Evolutionary conservation across 1,140 invertebrate species (phyloP), one percentile per base, ranked within the genome.

Genomic region (Eurosta solidaginis): DNA sequence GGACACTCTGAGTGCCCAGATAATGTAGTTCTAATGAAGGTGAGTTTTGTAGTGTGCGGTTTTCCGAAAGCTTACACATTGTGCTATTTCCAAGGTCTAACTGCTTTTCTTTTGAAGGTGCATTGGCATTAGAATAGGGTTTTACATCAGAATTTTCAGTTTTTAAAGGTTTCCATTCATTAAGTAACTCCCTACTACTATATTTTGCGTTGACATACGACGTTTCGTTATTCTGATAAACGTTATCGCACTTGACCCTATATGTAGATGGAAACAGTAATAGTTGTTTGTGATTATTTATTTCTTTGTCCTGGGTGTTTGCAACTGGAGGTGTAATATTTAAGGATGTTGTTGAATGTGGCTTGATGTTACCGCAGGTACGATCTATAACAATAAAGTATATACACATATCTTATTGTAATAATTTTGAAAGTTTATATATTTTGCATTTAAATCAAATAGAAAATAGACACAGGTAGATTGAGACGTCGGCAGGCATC

Each of bases 181-280:
- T 75, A 83, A 22, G 52, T 17, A 83, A 83, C 78, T 85, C 83
- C 7, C 84, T 81, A 81, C 84, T 87, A 22, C 80, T 82, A 76
- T 86, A 85, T 75, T 85, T 83, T 14, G 85, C 84, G 78, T 88
- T 87, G 5, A 85, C 84, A 77, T 86, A 85, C 6, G 85, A 82
- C 17, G 80, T 82, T 52, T 87, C 84, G 1, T 82, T 82, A 68
- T 84, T 87, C 22, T 68, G 17, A 40, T n/a, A 68, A 9, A 68
- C 36, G 3, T 40, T 68, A 10, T 68, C 40, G n/a, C 33, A 68
- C n/a, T 36, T 17, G 9, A 40, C 27, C 20, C n/a, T n/a, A n/a
- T n/a, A n/a, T n/a, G 50, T 12, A n/a, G 54, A 33, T 29, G 54
- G 27, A 4, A 59, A 17, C 33, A 33, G 2, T 33, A 59, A 3